Evolutionary conservation across 2,888 invertebrate species (phyloP), one percentile per base, ranked within the genome.

Genomic region (Apodemia zela): DNA sequence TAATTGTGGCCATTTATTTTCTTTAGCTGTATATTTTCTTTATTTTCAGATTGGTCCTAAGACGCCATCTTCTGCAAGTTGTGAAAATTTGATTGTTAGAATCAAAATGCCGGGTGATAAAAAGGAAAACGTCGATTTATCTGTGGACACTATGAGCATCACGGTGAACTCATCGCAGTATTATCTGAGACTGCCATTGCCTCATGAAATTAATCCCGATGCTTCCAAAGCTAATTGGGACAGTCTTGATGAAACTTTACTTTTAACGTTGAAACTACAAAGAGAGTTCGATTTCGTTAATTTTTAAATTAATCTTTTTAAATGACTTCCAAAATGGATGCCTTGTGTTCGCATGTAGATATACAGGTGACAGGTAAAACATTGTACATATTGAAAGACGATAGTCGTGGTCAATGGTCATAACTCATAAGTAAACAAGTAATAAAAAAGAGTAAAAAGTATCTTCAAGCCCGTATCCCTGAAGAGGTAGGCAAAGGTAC

Each of bases 281-380:
- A 93, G 98, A 64, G 98, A 98, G 81, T 94, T 96, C 72, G 98
- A 98, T 89, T 95, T 93, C 80, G 89, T 98, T 61, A 98, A 98
- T 87, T 98, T 98, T 87, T 98, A 66, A 54, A 13, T 25, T 25
- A 25, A n/a, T n/a, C n/a, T n/a, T n/a, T n/a, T n/a, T n/a, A n/a
- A n/a, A n/a, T n/a, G n/a, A n/a, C n/a, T n/a, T n/a, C n/a, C n/a
- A n/a, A n/a, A n/a, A n/a, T n/a, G n/a, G n/a, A n/a, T n/a, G n/a
- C n/a, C n/a, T n/a, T n/a, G n/a, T n/a, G n/a, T n/a, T n/a, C n/a
- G n/a, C n/a, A n/a, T n/a, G n/a, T n/a, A n/a, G n/a, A n/a, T n/a
- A n/a, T n/a, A n/a, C n/a, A n/a, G n/a, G n/a, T n/a, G n/a, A n/a
- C n/a, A n/a, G n/a, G n/a, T n/a, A n/a, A n/a, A n/a, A n/a, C n/a